Base-by-base conservation (phyloP, 1,140 invertebrate genomes). In the Hypothenemus hampei region DNA sequence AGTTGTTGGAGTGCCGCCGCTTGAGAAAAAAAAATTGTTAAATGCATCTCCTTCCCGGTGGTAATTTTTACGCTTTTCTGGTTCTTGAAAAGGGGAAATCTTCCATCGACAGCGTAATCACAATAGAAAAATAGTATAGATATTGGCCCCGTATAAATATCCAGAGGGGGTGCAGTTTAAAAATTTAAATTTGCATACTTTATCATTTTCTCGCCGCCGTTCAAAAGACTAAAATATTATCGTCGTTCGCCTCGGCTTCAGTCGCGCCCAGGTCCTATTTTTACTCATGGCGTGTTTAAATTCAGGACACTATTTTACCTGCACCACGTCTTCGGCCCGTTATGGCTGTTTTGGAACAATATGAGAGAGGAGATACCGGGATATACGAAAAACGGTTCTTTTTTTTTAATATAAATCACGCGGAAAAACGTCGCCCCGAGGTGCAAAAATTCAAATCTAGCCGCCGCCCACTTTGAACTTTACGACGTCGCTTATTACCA, bases 301-400 rank as follows among this genome's bases (percentile, higher is more conserved):
- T 51, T 51, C 48, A 51, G 33, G 36, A 37, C 48, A 24, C 16
- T 51, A 51, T 41, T 51, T 51, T 51, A 51, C 41, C 48, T 19
- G 18, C 21, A 37, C 36, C 41, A 51, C 48, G 39, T 51, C 33
- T 47, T 39, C 46, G 46, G 46, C 21, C 8, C 26, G 35, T 51
- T 51, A 51, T 51, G 48, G 48, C 48, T 51, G 48, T 51, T 51
- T 51, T 51, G 48, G 48, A 51, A 51, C 48, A 51, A 51, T 48
- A 48, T 48, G 33, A 48, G 46, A 44, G n/a, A n/a, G n/a, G n/a
- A n/a, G n/a, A n/a, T n/a, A n/a, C n/a, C n/a, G n/a, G n/a, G n/a
- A n/a, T n/a, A n/a, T 31, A 31, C 13, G 26, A 31, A 13, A 41
- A 41, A 51, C 37, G 48, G 24, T 24, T 37, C 37, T 19, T 31